Conservation (phyloP, 1,140 invertebrate genomes). For the Trinorchestia longiramus region DNA sequence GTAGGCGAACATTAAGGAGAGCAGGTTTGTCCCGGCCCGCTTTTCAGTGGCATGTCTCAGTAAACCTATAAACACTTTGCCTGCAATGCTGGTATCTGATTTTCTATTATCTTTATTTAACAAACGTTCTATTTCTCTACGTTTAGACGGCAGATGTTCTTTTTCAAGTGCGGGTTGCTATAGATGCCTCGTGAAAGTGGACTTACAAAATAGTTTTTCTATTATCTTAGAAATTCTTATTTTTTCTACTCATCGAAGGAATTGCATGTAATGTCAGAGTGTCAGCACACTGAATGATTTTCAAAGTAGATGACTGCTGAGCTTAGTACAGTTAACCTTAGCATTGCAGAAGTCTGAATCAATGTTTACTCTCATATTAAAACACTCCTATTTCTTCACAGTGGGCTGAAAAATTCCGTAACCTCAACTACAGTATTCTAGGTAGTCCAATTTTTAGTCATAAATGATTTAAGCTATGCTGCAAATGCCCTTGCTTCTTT, state of each 20-base stretch:
- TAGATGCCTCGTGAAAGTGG: not conserved
- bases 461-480: not conserved
- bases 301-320: not conserved
- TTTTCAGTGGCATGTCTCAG: not conserved
- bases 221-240: not conserved
- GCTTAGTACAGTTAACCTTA: not conserved
- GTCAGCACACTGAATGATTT: not conserved
- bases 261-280: not conserved
- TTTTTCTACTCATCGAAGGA: not conserved
- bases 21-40: not conserved
- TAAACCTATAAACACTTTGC: not conserved
- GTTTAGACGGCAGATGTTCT: not conserved
- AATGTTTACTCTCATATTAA: not conserved
- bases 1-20: not conserved
- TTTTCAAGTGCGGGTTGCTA: not conserved
- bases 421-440: too few relatives aligned
- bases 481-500: not conserved
- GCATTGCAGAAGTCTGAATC: not conserved
- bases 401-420: too few relatives aligned
- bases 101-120: not conserved
- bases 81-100: not conserved
- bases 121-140: not conserved
- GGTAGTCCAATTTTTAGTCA: too few relatives aligned
- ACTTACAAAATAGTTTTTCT: not conserved
- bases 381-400: too few relatives aligned